Base-by-base conservation (phyloP, 2,797 vertebrate genomes). In the Podargus strigoides region DNA sequence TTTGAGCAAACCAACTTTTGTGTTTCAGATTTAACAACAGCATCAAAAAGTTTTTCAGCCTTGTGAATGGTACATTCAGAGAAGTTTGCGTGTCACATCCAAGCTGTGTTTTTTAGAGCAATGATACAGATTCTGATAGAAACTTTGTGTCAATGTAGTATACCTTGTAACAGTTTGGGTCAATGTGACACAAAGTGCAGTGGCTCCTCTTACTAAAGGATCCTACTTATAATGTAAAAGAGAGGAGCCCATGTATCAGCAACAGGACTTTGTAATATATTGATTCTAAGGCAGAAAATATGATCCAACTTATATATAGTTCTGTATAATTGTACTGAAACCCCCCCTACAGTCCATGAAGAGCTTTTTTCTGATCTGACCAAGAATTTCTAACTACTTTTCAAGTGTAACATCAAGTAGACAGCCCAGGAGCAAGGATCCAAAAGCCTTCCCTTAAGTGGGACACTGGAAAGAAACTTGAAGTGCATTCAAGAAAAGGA, bases 151-250 rank as follows among this genome's bases (percentile, higher is more conserved):
- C 8, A 26, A 1, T 67, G 6, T 21, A 64, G 10, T 13, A 8
- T 6, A 53, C 19, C 24, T 84, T 42, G 3, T 16, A 59, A 37
- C 9, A 53, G 13, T 64, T 44, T 49, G 41, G 16, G 41, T 47
- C 52, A 23, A 21, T 44, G 56, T 44, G 64, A 17, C n/a, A 58
- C 3, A 7, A 73, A 53, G 8, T 34, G 4, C 22, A 19, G 39
- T 34, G n/a, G 26, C 63, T 44, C 2, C 20, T 36, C 13, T 30
- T 75, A 20, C 20, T 44, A 9, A 60, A n/a, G 12, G 37, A 55
- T 26, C 19, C 15, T 34, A 53, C 2, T 0, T 53, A 19, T 12
- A 42, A 47, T 3, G 2, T 36, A 9, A 14, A 9, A 28, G 12
- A 74, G 21, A 46, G 28, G 46, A 14, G 27, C 32, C 32, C 13